Base-by-base conservation (phyloP, 2,888 invertebrate genomes). In the Muschampia staudingeri region DNA sequence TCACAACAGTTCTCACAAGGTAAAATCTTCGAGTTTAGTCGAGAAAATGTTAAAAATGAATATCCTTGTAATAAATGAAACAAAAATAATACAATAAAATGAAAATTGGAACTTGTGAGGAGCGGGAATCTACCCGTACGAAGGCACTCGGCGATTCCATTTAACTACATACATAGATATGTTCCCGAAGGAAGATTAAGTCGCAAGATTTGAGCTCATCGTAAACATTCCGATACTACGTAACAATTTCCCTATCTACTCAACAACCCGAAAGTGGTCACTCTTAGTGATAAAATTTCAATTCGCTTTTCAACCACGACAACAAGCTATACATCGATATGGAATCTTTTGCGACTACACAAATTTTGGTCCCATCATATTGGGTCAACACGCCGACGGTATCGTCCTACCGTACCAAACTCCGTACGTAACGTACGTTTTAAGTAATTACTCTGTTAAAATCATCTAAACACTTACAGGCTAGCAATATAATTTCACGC, bases 1-100 rank as follows among this genome's bases (percentile, higher is more conserved):
- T 95, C 95, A 96, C 95, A 95, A 95, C 94, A 95, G 94, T 93
- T 95, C 94, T 94, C 93, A 94, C 94, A 94, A 94, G 91, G 93
- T 34, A 34, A 89, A 91, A 92, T 92, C 90, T 91, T 93, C 92
- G 90, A 92, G 93, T 93, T 94, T 88, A 94, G 92, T 94, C 92
- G 91, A 92, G 88, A 91, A 90, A 91, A 90, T 89, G 92, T 93
- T 94, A 94, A 89, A 65, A 92, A 92, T 91, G 90, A 92, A 91
- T 85, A 84, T 89, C 88, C 90, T 90, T 86, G 90, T 88, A 80
- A 67, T 80, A 80, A 91, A 92, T 88, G 87, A 90, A 88, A 90
- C 91, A 86, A 91, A 88, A 88, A 90, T 61, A 78, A 34, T 79
- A 79, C 65, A 82, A 87, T 85, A 75, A 61, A 92, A 89, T 89